These are phyloP conservation scores for Neopipo cinnamomea DNA, from an alignment of 2,113 vertebrate genomes.

Conservation along the genomic window DNA sequence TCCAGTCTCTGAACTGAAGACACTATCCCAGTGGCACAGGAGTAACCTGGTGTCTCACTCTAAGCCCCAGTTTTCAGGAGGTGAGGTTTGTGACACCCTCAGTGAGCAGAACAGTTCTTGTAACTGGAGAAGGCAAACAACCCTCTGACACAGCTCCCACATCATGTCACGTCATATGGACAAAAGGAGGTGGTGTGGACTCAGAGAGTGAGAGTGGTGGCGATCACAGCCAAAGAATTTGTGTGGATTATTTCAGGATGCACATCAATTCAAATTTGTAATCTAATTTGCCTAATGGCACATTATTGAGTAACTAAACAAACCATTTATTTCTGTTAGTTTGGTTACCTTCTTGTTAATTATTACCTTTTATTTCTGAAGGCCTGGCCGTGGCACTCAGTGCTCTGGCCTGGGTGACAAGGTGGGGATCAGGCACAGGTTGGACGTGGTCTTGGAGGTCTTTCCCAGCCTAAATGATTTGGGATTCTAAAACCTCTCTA, in stretches of 20 bases:
- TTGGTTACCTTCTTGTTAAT: not conserved
- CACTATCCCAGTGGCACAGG: not conserved
- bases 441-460: not conserved
- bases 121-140: not conserved
- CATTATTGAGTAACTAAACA: not conserved
- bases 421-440: accelerated
- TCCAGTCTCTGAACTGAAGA: not conserved
- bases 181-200: not conserved
- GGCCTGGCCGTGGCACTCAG: not conserved
- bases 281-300: not conserved
- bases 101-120: not conserved
- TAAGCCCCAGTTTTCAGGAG: not conserved
- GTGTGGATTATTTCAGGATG: not conserved
- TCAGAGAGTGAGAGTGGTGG: not conserved
- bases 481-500: not conserved
- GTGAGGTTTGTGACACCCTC: not conserved
- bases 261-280: conserved; percentile 2
- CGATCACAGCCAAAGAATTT: not conserved
- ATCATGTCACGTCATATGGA: accelerated
- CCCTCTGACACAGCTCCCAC: not conserved
- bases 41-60: not conserved
- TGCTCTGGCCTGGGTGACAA: not conserved
- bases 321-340: not conserved
- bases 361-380: not conserved
- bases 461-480: not conserved